Conservation (phyloP, 2,113 vertebrate species). For the Hemichromis elongatus region DNA sequence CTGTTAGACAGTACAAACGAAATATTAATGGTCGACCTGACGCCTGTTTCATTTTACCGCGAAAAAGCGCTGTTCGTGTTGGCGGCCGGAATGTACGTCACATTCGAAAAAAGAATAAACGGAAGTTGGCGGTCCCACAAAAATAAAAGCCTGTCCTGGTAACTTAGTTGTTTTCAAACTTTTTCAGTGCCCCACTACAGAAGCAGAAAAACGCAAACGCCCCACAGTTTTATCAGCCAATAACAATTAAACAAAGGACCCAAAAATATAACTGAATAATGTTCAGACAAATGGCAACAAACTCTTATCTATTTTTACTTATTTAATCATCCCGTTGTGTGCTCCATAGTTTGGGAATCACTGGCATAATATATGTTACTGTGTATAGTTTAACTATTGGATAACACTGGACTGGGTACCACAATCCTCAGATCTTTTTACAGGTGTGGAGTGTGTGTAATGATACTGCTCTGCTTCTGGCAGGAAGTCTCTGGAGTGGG, state of each 20-base stretch:
- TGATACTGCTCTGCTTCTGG: not conserved
- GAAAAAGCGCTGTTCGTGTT: slow-evolving; percentile 42
- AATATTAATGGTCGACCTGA: not conserved
- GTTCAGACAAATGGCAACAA: not conserved
- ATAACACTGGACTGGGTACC: not conserved
- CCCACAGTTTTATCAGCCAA: not conserved
- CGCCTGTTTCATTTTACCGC: slow-evolving; percentile 56
- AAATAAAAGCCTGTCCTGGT: not conserved
- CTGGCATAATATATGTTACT: not conserved
- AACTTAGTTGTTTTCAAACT: not conserved
- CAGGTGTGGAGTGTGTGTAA: not conserved
- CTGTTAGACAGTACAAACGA: rapidly evolving
- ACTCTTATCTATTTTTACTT: not conserved
- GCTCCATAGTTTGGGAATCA: not conserved
- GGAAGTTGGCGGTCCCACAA: not conserved
- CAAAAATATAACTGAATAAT: not conserved
- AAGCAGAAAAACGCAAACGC: not conserved
- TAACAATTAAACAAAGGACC: not conserved
- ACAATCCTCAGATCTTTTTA: not conserved
- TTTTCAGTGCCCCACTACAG: not conserved
- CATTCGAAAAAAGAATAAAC: not conserved
- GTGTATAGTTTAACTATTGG: not conserved
- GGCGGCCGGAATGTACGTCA: slow-evolving; percentile 50
- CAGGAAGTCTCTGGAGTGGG: not conserved
- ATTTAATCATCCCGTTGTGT: not conserved